These are phyloP conservation scores for Leptosomus discolor DNA, from an alignment of 2,113 vertebrate genomes.

Conservation along the genomic window DNA sequence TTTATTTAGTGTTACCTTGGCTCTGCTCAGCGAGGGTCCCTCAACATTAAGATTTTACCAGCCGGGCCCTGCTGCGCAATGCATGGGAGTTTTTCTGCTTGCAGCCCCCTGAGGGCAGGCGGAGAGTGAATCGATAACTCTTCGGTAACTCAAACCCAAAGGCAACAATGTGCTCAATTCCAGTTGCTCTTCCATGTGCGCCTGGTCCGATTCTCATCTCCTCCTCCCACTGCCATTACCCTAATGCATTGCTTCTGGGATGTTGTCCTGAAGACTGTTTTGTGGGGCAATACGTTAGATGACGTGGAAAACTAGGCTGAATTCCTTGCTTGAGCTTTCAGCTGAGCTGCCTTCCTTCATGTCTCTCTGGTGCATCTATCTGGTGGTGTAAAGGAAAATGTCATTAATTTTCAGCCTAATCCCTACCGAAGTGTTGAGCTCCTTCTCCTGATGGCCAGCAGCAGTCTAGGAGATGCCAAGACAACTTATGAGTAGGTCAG, in stretches of 20 bases:
- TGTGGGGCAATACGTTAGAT: background rate
- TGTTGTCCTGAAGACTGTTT: background rate
- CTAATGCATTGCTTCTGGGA: background rate
- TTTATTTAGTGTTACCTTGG: background rate
- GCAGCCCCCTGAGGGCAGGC: background rate
- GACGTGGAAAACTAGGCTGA: background rate
- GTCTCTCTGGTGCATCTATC: background rate
- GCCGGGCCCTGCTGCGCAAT: background rate
- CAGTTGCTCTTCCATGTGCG: background rate
- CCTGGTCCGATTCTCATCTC: accelerated
- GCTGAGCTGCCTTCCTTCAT: background rate
- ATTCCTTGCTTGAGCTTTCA: background rate
- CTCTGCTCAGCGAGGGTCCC: background rate
- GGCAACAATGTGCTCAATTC: background rate
- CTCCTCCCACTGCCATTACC: background rate
- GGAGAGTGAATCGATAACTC: background rate
- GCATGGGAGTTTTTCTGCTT: background rate
- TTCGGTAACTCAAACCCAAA: background rate
- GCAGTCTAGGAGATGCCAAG: background rate
- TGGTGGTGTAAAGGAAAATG: background rate
- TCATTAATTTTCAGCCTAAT: background rate
- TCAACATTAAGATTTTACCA: background rate
- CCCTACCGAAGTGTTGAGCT: background rate
- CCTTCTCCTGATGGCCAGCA: background rate
- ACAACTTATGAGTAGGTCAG: background rate